Evolutionary conservation across 2,113 vertebrate genomes (phyloP).

Genomic region (Antechinus stuartii): DNA sequence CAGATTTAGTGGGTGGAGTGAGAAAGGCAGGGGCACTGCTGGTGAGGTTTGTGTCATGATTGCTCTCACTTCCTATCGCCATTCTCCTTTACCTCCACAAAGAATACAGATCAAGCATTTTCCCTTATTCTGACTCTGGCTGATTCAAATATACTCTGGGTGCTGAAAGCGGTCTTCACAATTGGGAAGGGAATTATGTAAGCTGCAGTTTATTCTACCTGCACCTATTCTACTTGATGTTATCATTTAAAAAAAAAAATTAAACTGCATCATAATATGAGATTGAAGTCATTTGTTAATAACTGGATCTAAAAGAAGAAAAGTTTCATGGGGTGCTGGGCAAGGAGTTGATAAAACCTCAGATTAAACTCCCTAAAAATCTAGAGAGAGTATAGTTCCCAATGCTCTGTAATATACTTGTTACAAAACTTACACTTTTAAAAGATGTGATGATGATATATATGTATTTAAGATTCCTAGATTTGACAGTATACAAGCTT

Average conservation of each 20-base stretch:
- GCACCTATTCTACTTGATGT: not conserved
- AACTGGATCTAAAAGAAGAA: not conserved
- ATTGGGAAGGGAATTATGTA: not conserved
- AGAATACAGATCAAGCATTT: too few relatives aligned
- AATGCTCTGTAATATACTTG: not conserved
- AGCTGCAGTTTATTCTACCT: not conserved
- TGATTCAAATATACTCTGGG: too few relatives aligned
- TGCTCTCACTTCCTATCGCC: too few relatives aligned
- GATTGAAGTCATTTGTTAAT: not conserved
- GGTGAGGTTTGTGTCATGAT: too few relatives aligned
- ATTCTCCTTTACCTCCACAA: too few relatives aligned
- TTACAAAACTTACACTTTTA: not conserved
- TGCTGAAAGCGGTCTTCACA: too few relatives aligned
- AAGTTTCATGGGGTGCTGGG: not conserved
- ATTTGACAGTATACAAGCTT: not conserved
- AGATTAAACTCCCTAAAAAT: too few relatives aligned
- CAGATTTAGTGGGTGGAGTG: too few relatives aligned
- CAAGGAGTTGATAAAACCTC: not conserved
- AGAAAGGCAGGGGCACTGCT: too few relatives aligned
- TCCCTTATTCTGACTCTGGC: too few relatives aligned
- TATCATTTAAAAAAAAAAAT: not conserved
- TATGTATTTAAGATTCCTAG: not conserved
- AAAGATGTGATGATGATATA: not conserved
- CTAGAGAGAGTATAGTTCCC: not conserved
- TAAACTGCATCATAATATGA: not conserved